Base-by-base conservation (phyloP, 2,113 vertebrate species). In the Charina bottae region DNA sequence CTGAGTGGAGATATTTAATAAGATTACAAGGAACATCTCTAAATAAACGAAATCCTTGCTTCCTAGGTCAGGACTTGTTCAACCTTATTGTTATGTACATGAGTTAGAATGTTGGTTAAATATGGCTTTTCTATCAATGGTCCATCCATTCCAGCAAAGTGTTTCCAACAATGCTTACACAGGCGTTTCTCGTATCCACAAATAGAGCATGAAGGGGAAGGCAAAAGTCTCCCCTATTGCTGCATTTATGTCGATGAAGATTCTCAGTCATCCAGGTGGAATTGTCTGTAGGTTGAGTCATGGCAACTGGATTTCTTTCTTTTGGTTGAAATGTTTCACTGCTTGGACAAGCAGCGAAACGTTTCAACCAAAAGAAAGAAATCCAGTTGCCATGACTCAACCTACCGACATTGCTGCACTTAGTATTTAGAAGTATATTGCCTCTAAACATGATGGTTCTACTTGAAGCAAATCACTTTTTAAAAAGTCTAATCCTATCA, bases 21-120 rank as follows among this genome's bases (percentile, higher is more conserved):
- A 86, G 26, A 86, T 96, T 85, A 90, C 84, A 78, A 88, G 33
- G 49, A 88, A 9, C 62, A 21, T 24, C 21, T 53, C 49, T 90
- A 83, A 9, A 49, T 90, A 91, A 88, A 91, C n/a, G 33, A 92
- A 85, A 46, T 85, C 28, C 28, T 88, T 56, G 42, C 85, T 54
- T 28, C 93, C 24, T 11, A 42, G 72, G 72, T 46, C 54, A 90
- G 90, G 28, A 23, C 3, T 17, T 0, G 0, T 46, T 87, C 53
- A 88, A 21, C 55, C 54, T 49, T 28, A 53, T 59, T 59, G 28
- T 2, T 17, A 7, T 55, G 46, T 53, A 85, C 10, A 33, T 23
- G 21, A 64, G 59, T 83, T 91, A 92, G 46, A 83, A 85, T 91
- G 90, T 28, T 85, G 13, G 23, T 64, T 26, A 85, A 17, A 78